Base-by-base conservation (phyloP, 1,140 invertebrate species). In the Drosophila pseudoananassae region DNA sequence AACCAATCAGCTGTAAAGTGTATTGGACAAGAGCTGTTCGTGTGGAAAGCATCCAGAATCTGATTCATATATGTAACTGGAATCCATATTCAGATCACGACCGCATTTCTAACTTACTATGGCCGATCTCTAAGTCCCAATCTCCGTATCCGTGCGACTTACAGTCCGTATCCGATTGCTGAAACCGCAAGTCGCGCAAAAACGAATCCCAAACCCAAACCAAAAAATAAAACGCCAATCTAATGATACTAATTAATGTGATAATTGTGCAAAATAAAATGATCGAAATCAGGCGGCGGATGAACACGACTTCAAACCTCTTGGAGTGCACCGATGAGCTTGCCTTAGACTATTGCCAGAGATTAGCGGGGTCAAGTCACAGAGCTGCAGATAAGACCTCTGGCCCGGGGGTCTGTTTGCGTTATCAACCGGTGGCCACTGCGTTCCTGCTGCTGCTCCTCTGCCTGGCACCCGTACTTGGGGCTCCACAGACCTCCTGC, bases 401-500 rank as follows among this genome's bases (percentile, higher is more conserved):
- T 31, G 9, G 17, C 17, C 14, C 40, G 6, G 63, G 25, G 40
- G 38, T 75, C 71, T 69, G 12, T 27, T 46, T 51, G 25, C 53
- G 17, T 15, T 60, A 66, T 75, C 47, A 53, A 15, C 27, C 52
- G 4, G 8, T 14, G 31, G 9, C 31, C 23, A 38, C 38, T 38
- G n/a, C 38, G 4, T 68, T 60, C 68, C 71, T 89, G 65, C 20
- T 75, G 10, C 43, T 78, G 0, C 31, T 54, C 25, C 47, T 80
- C 5, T 47, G 47, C 3, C 36, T 78, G 3, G 43, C 60, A 20
- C 27, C 25, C 1, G 49, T 23, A 0, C 33, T 78, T 31, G 84
- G 68, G 10, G 84, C 84, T 5, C 89, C 89, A 33, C 88, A 90
- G 61, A 57, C 47, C 38, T 83, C 81, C 29, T 91, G 89, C 60